Percentiles rank a stretch among this genome's conserved stretches.
Conservation (phyloP, 1,140 invertebrate genomes). For the Temnothorax nylanderi region DNA sequence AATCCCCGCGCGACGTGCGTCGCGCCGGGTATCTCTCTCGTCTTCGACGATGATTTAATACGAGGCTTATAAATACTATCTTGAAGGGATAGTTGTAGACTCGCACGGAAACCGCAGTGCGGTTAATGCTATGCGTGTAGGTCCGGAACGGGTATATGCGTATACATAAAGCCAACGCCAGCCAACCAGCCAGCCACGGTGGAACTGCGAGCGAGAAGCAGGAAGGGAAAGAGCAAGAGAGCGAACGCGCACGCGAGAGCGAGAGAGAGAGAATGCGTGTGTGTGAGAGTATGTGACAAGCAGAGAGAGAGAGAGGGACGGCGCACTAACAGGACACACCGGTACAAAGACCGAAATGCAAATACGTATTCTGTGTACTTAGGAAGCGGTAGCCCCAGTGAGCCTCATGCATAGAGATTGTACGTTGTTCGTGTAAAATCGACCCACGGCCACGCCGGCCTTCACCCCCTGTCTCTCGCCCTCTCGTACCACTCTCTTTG, state of each 20-base stretch:
- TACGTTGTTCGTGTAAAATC: slow-evolving; percentile 81
- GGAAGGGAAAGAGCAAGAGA: background rate
- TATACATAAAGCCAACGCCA: slow-evolving; percentile 32
- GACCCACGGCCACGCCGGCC: slow-evolving; percentile 70
- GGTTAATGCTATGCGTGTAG: slow-evolving; percentile 80
- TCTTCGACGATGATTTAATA: slow-evolving; percentile 73
- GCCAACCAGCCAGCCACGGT: slow-evolving; percentile 36
- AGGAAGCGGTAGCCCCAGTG: slow-evolving; percentile 83
- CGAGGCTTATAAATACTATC: slow-evolving; percentile 71
- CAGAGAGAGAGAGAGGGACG: background rate
- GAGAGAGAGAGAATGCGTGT: background rate
- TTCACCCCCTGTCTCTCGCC: slow-evolving; percentile 20
- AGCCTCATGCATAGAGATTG: slow-evolving; percentile 85
- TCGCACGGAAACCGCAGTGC: slow-evolving; percentile 79
- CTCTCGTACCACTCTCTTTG: slow-evolving; percentile 23
- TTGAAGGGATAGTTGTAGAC: slow-evolving; percentile 63
- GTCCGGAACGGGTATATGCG: slow-evolving; percentile 67
- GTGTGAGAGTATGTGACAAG: background rate
- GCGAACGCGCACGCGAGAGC: background rate
- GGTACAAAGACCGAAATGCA: slow-evolving; percentile 84
- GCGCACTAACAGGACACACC: slow-evolving; percentile 78
- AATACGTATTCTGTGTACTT: slow-evolving; percentile 85
- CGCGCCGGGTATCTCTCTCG: slow-evolving; percentile 27
- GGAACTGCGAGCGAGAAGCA: background rate
- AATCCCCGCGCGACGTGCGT: background rate